Evolutionary conservation across 2,888 invertebrate genomes (phyloP), one percentile per base, ranked within the genome.

Genomic region (Therioaphis trifolii): DNA sequence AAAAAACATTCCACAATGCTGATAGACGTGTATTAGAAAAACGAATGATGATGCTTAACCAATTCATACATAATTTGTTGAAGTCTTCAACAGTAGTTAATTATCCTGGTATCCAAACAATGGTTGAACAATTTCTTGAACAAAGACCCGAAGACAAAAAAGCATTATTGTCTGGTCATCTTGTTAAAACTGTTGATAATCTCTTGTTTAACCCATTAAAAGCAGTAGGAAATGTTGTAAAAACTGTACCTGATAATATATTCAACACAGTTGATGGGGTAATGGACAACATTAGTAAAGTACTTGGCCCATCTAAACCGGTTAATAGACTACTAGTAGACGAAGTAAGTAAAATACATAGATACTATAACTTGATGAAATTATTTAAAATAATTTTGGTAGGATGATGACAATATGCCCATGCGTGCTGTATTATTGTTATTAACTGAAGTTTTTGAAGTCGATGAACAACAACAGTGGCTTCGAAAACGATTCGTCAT

Each of bases 1-100:
- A 98, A 89, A 96, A 96, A 88, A 94, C 97, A 71, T 96, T 98
- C 89, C 96, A 97, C 88, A 98, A 97, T 88, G 95, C 96, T 88
- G 96, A 96, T 84, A 90, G 94, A 14, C 89, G 92, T 2, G 94
- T 98, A 35, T 89, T 98, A 80, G 97, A 98, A 88, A 93, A 92
- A 87, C 91, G 98, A 24, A 96, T 95, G 91, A 90, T 92, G 63
- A 92, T 93, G 91, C 88, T 97, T 58, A 96, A 97, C 87, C 92
- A 91, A 85, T 98, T 97, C 89, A 90, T 98, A 86, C 91, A 93
- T 87, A 92, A 92, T 78, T 88, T 96, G 77, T 91, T 93, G 74
- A 91, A 91, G 85, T 91, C 91, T 12, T 90, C 90, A 21, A 89
- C 92, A 29, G 89, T 93, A 84, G 90, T 91, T 63, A 89, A 90